Base-by-base conservation (phyloP, 30 jellyfish, hydroid and myxozoan species). In the Aurelia aurita complex sp. Pacific region DNA sequence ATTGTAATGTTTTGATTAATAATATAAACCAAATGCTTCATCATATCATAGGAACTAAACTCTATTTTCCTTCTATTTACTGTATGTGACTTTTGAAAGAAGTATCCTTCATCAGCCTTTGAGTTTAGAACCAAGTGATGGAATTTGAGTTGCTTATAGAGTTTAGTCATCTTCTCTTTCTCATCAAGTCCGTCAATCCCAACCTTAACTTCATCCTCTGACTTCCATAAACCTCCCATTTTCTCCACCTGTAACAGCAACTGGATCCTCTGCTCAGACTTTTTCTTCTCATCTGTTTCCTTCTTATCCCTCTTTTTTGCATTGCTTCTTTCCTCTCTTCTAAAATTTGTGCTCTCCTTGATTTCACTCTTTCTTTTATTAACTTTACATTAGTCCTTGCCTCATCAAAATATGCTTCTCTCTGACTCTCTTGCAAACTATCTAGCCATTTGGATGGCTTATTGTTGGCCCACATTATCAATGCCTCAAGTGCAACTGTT, bases 381-480 rank as follows among this genome's bases (percentile, higher is more conserved):
- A 38, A 1, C 50, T 38, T 38, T 4, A 38, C 50, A 38, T 38
- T 38, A 4, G 50, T 38, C 50, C 50, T 38, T 38, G 50, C 50
- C 50, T 38, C 50, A 1, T 38, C 50, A 38, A 38, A 38, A 38
- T 38, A 38, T 38, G 50, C 50, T 38, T 2, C 50, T 4, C 50
- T 38, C 50, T 38, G 50, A 38, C 4, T 38, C 4, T 38, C 50
- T 38, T 2, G 4, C 4, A 38, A 38, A 38, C 50, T 38, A 38
- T 38, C 50, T 10, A 76, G 86, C 86, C 86, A 76, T 13, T 76
- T 34, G 38, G 65, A 10, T 51, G 86, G 36, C 53, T 76, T 59
- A 33, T 76, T 76, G 46, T 34, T 53, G 19, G 77, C 46, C 86
- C 86, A 76, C 86, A 76, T 76, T 51, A 59, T 54, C 9, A 55